Percentiles rank a stretch among this genome's conserved stretches.
These are phyloP conservation scores for Lycodopsis pacificus DNA, from an alignment of 2,797 vertebrate genomes.

Conservation along the genomic window DNA sequence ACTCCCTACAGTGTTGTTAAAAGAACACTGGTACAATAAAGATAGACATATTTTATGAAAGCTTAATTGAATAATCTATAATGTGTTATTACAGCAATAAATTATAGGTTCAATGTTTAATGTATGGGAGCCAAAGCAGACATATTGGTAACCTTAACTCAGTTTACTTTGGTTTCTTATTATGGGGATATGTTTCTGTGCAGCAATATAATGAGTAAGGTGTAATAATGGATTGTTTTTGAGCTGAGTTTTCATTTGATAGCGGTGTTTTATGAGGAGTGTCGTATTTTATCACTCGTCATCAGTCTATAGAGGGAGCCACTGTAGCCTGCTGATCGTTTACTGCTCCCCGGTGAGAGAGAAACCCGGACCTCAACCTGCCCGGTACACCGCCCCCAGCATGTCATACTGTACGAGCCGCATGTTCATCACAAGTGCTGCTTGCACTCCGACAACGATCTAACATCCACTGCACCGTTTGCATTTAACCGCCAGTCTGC, in stretches of 20 bases:
- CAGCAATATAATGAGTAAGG: background rate
- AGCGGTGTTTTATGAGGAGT: background rate
- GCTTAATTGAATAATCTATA: slow-evolving; percentile 2
- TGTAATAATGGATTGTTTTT: background rate
- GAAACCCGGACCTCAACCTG: slow-evolving; percentile 73
- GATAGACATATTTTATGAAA: background rate
- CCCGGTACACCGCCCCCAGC: slow-evolving; percentile 77
- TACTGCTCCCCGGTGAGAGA: slow-evolving; percentile 60
- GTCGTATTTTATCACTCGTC: background rate
- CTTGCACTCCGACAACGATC: slow-evolving; percentile 58
- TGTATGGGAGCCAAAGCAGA: background rate
- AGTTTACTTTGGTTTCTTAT: background rate
- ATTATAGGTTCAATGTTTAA: background rate
- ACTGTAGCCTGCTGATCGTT: slow-evolving; percentile 59
- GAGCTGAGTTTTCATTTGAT: background rate
- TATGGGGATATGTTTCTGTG: background rate
- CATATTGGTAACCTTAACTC: background rate
- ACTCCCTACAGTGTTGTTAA: background rate
- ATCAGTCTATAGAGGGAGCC: slow-evolving; percentile 83
- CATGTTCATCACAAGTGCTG: slow-evolving; percentile 76
- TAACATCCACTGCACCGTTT: slow-evolving; percentile 40
- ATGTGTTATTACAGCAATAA: slow-evolving; percentile 3
- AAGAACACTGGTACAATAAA: background rate
- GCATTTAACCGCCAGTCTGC: slow-evolving; percentile 2
- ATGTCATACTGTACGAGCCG: slow-evolving; percentile 72